Evolutionary conservation across 2,797 vertebrate species (phyloP), one percentile per base, ranked within the genome.

Genomic region (Aphelocoma californica): DNA sequence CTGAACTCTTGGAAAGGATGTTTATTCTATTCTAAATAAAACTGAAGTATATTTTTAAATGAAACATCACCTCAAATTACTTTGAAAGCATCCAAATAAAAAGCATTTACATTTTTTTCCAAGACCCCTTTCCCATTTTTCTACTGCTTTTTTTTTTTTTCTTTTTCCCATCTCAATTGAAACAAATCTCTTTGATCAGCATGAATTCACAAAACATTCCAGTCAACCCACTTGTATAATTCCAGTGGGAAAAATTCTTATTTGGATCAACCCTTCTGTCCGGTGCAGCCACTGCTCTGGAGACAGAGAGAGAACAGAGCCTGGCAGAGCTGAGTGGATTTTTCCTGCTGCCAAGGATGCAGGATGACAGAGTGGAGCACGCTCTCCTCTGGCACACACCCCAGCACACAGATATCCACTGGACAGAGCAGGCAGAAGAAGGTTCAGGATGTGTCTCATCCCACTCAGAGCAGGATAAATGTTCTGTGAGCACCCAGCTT

Each of bases 11-110:
- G 23, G 57, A 88, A 90, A 92, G 91, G 91, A 96, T 94, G 84
- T 96, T 96, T 96, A 93, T 83, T 88, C 95, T 91, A 85, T 32
- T 95, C 71, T 83, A 95, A 96, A 95, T 95, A 95, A 92, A 95
- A 87, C 86, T 77, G 60, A 90, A 96, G 89, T 92, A 60, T 93
- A 96, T 93, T 94, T 96, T 93, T 53, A 95, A 91, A 94, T 86
- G 62, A 95, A 95, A 72, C 81, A 94, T 91, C 93, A 94, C 91
- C 80, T 95, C 90, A 94, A 78, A 92, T 95, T 96, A 92, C 91
- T 95, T 93, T 3, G 42, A 93, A 96, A 95, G 54, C 47, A 2
- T 91, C 38, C 85, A 95, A 93, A 92, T 83, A 91, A 95, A 88
- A 95, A 96, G 78, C 32, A 90, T 88, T 81, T 90, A 86, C 72